A percentile compares a stretch with the other conserved stretches of the same genome.
These are phyloP conservation scores for Polypterus bichir DNA, from an alignment of 2,113 vertebrate genomes.

Conservation along the genomic window DNA sequence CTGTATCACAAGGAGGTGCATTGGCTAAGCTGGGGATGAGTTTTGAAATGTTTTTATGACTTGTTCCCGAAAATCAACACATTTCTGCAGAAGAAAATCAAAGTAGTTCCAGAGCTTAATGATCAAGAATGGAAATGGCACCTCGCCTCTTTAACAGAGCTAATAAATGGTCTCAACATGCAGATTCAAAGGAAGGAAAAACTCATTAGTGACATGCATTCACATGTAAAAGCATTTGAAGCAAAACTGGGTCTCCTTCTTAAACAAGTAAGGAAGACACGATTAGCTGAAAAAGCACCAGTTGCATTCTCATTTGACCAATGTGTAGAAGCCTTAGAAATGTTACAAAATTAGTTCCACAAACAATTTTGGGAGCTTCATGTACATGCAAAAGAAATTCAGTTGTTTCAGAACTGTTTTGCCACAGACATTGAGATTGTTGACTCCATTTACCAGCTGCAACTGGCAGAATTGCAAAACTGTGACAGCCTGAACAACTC, in stretches of 20 bases:
- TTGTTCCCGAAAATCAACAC: slow-evolving; percentile 16
- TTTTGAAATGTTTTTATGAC: slow-evolving; percentile 17
- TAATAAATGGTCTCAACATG: slow-evolving; percentile 18
- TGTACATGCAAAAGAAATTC: no score
- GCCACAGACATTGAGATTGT: no score
- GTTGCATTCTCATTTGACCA: no score
- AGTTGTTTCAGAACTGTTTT: no score
- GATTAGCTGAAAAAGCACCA: no score
- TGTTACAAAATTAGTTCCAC: no score
- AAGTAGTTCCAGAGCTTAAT: slow-evolving; percentile 11
- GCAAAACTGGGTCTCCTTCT: slow-evolving; percentile 11
- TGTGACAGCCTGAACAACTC: no score
- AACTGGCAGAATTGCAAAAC: no score
- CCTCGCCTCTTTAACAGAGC: slow-evolving; percentile 12
- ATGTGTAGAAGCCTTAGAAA: no score
- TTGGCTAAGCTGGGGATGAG: slow-evolving; percentile 10
- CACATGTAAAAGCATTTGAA: slow-evolving; percentile 15
- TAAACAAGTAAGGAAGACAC: slow-evolving; percentile 5
- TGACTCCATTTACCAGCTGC: no score
- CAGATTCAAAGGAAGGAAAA: slow-evolving; percentile 20
- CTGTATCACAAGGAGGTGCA: slow-evolving; percentile 18
- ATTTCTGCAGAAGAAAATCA: slow-evolving; percentile 11
- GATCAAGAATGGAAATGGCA: slow-evolving; percentile 23
- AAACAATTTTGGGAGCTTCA: no score
- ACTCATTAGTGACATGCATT: slow-evolving; percentile 20